Conservation (phyloP, 2,888 invertebrate species). For the Malachius bipustulatus region DNA sequence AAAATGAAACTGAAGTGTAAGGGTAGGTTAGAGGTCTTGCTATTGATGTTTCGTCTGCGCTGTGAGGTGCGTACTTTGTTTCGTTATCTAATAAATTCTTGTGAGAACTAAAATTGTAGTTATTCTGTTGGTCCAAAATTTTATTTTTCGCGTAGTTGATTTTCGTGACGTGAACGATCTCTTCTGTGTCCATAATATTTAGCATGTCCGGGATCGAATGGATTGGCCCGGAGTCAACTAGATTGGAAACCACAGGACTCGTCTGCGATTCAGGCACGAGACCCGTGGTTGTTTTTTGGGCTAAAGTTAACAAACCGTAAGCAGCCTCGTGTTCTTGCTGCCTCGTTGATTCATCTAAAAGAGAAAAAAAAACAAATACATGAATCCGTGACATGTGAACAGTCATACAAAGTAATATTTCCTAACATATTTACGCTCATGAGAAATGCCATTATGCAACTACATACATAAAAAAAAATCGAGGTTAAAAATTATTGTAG, state of each 20-base stretch:
- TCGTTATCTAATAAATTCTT: conserved; percentile 7
- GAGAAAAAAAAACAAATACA: too few relatives aligned
- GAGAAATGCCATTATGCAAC: too few relatives aligned
- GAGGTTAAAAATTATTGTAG: too few relatives aligned
- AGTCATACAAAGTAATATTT: too few relatives aligned
- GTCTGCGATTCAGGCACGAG: conserved; percentile 17
- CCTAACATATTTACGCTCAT: too few relatives aligned
- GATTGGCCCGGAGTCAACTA: neutral
- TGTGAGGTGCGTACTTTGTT: conserved; percentile 7
- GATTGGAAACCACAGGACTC: conserved; percentile 14
- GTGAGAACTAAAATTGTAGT: conserved; percentile 8
- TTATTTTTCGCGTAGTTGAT: conserved; percentile 36
- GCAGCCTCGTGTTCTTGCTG: conserved; percentile 78
- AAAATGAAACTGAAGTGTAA: conserved; percentile 34
- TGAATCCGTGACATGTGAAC: too few relatives aligned
- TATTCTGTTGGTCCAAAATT: conserved; percentile 27
- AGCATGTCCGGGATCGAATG: conserved; percentile 18
- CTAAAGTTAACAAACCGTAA: conserved; percentile 64
- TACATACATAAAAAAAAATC: too few relatives aligned
- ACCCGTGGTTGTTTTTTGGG: conserved; percentile 40
- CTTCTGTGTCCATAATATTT: conserved; percentile 32
- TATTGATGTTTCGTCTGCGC: conserved; percentile 12
- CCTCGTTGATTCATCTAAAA: conserved; percentile 56
- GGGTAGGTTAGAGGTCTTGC: conserved; percentile 55
- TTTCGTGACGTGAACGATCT: conserved; percentile 34